Evolutionary conservation across 2,113 vertebrate species (phyloP).

Genomic region (Mobula birostris): DNA sequence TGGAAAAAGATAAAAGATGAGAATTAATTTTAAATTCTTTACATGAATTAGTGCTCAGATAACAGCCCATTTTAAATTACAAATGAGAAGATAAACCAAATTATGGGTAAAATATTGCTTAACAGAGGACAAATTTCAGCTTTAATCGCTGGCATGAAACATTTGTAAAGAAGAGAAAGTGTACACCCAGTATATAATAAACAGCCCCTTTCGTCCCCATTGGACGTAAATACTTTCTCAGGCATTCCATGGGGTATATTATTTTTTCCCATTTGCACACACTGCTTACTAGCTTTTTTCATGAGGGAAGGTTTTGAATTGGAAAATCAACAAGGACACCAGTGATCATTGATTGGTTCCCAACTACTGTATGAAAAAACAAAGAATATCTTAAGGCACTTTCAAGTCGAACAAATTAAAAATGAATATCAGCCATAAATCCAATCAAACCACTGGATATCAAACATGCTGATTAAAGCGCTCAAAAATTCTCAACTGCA

Average conservation of each 20-base stretch:
- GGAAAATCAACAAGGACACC: neutral
- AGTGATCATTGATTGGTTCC: neutral
- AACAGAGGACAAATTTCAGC: too few species aligned
- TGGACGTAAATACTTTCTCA: neutral
- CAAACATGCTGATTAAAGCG: neutral
- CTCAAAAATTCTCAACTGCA: neutral
- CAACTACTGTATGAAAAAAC: neutral
- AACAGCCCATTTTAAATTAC: neutral
- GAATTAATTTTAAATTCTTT: neutral
- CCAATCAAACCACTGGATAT: neutral
- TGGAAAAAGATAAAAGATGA: neutral
- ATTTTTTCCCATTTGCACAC: neutral
- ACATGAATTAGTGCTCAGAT: neutral
- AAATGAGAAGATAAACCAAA: neutral
- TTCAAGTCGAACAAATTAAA: neutral
- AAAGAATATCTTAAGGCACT: neutral
- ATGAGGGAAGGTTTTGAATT: neutral
- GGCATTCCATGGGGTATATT: neutral
- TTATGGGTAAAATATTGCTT: neutral
- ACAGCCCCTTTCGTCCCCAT: neutral
- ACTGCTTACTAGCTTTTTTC: neutral
- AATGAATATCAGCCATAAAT: neutral
- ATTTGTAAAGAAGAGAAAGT: neutral
- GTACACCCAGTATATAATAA: neutral
- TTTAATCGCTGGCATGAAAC: too few species aligned